These are phyloP conservation scores for Xiphorhynchus erythropygius DNA, from an alignment of 2,797 vertebrate genomes.

Conservation along the genomic window DNA sequence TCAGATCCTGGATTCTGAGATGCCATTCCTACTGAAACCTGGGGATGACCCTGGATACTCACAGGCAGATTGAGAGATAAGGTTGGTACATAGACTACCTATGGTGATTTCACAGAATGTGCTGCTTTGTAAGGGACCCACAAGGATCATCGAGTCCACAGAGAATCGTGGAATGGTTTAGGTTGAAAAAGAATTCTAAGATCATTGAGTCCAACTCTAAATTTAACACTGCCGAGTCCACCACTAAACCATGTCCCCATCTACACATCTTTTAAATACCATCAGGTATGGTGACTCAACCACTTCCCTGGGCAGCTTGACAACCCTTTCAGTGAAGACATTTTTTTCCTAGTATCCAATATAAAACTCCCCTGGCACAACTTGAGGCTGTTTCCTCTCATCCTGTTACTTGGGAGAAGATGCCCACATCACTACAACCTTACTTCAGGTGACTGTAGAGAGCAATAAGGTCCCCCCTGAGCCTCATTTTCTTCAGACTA, in stretches of 20 bases:
- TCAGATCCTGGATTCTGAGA: not conserved
- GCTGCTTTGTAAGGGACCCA: no score
- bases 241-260: not conserved
- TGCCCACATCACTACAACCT: not conserved
- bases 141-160: not conserved
- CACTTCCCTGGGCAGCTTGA: not conserved
- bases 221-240: not conserved
- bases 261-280: not conserved
- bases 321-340: not conserved
- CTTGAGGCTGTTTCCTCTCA: not conserved
- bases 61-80: not conserved
- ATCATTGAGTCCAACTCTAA: not conserved
- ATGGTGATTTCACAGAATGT: not conserved
- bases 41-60: not conserved
- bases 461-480: fast-evolving
- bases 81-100: not conserved
- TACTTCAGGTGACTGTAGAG: not conserved
- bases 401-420: not conserved
- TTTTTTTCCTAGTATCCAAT: not conserved
- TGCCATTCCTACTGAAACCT: not conserved
- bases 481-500: not conserved
- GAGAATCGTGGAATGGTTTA: not conserved
- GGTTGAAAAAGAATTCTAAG: not conserved
- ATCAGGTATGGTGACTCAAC: not conserved
- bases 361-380: not conserved